These are phyloP conservation scores for Rhagophthalmus giganteus DNA, from an alignment of 2,888 invertebrate genomes.

Conservation along the genomic window DNA sequence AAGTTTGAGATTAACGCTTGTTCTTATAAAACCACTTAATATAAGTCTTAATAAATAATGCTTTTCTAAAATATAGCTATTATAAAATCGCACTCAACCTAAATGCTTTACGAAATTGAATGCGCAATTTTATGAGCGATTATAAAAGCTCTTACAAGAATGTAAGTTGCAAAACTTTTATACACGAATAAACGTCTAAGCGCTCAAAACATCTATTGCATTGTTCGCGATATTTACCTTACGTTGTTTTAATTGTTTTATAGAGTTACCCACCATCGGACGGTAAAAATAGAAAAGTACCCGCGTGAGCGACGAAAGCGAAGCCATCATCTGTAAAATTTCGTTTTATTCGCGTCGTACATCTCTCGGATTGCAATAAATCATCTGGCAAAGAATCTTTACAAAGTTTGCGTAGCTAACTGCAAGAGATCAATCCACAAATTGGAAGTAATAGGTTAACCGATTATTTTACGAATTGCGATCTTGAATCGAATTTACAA, in stretches of 20 bases:
- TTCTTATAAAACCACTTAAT: slow-evolving; percentile 43
- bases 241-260: too few relatives aligned
- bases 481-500: background rate
- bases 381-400: too few relatives aligned
- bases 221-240: too few relatives aligned
- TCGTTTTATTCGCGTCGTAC: too few relatives aligned
- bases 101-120: slow-evolving; percentile 41
- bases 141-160: slow-evolving; percentile 38
- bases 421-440: too few relatives aligned
- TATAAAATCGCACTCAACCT: slow-evolving; percentile 32
- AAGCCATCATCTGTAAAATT: too few relatives aligned
- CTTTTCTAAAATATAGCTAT: slow-evolving; percentile 26
- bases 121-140: slow-evolving; percentile 42
- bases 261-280: too few relatives aligned
- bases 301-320: background rate
- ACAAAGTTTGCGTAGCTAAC: too few relatives aligned
- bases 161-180: slow-evolving; percentile 23
- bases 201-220: too few relatives aligned
- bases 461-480: background rate
- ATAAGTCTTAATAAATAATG: slow-evolving; percentile 44
- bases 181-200: background rate
- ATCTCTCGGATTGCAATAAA: too few relatives aligned
- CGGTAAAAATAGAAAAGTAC: background rate
- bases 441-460: background rate
- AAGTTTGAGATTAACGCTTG: slow-evolving; percentile 40